Evolutionary conservation across 2,113 vertebrate genomes (phyloP), one percentile per base, ranked within the genome.

Genomic region (Salvelinus namaycush): DNA sequence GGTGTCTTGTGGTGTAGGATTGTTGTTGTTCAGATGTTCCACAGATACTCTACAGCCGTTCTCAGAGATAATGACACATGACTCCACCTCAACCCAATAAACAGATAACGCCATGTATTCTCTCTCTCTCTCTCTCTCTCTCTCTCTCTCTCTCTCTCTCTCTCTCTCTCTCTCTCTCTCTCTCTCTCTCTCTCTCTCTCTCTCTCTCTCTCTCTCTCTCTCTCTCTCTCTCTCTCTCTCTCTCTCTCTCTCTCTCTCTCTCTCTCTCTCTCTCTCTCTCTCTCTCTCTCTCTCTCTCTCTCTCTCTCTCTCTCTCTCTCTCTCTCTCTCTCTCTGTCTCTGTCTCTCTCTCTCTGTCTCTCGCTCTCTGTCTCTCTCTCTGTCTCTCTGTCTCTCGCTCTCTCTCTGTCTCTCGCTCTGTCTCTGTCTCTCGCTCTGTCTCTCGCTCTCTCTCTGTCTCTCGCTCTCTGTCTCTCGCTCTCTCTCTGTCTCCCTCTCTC

Each of bases 351-450:
- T 29, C 29, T 4, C 29, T 29, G 4, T 29, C 31, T 31, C 67
- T 81, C 71, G 80, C 68, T 66, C 74, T 76, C 72, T 54, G 76
- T 68, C 0, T n/a, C 62, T 77, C 64, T 75, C 73, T 68, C 79
- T 14, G 11, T 51, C 49, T 51, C 49, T 51, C 49, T 51, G 12
- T 51, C 49, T 68, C 1, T 20, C 26, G 0, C 1, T 0, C 59
- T 54, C 74, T 72, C 65, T 60, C 62, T 54, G 72, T 72, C 62
- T 65, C 68, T 76, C 67, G 82, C 72, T 67, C 62, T 74, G 68
- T 82, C 68, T 77, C 67, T 75, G 73, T 70, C 79, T 16, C 49
- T 54, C 49, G 0, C 1, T 51, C 13, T 14, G 0, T 68, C 2
- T 20, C 0, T 27, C 3, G 18, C 13, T 81, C 57, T 57, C 54